phyloP scores from a whole-genome alignment of 2,797 vertebrate genomes.

The Synaphobranchus kaupii region DNA sequence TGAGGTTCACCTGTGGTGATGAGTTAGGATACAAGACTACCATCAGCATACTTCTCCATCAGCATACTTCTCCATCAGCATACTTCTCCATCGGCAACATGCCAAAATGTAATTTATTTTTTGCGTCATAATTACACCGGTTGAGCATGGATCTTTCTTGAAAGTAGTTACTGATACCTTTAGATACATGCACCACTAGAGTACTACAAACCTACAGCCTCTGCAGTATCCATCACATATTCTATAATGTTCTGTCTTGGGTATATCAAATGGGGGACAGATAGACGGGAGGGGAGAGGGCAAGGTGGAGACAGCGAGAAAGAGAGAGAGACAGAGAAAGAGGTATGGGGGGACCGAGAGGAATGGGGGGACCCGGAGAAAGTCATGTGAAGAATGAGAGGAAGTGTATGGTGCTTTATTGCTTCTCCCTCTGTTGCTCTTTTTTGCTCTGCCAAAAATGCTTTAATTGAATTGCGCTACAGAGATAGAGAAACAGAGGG shows the following conservation, averaged over 20 bases:
- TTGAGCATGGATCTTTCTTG: no score
- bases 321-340: background rate
- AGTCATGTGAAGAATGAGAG: conserved; percentile 1
- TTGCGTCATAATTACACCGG: no score
- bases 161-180: no score
- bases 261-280: background rate
- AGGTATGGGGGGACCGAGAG: background rate
- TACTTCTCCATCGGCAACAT: no score
- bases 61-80: no score
- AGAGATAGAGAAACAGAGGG: conserved; percentile 19
- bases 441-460: background rate
- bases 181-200: no score
- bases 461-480: conserved; percentile 15
- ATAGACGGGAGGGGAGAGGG: background rate
- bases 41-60: no score
- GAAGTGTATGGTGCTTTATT: background rate
- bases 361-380: background rate
- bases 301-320: background rate
- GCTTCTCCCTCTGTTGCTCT: background rate
- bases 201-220: background rate
- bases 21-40: no score
- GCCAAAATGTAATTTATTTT: no score
- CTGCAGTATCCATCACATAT: background rate
- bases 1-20: background rate
- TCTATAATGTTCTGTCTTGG: background rate